Percentiles rank a stretch among this genome's conserved stretches.
phyloP scores from a whole-genome alignment of 2,113 vertebrate genomes.

The Picathartes gymnocephalus region DNA sequence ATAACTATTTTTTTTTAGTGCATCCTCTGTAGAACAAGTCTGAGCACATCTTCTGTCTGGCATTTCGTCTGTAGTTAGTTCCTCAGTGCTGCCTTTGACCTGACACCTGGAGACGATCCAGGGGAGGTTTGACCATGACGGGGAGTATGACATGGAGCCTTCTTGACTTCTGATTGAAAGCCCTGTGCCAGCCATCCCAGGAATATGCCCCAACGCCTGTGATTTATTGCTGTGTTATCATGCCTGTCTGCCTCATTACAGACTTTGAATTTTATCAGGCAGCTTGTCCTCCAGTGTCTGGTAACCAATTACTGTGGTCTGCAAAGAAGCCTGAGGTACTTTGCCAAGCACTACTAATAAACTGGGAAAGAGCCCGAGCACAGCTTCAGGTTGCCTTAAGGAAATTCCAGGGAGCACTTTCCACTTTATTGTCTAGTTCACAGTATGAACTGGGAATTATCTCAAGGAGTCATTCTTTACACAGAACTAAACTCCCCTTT shows the following conservation, averaged over 20 bases:
- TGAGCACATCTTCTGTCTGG: not conserved
- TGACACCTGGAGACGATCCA: not conserved
- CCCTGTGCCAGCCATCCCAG: not conserved
- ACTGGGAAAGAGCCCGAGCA: slow-evolving; percentile 19
- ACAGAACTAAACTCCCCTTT: not conserved
- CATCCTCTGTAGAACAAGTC: not conserved
- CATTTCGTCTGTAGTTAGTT: not conserved
- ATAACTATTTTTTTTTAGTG: not conserved
- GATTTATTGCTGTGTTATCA: slow-evolving; percentile 64
- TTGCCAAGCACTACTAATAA: slow-evolving; percentile 49
- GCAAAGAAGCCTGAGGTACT: slow-evolving; percentile 52
- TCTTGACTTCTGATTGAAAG: slow-evolving; percentile 41
- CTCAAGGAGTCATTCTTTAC: not conserved
- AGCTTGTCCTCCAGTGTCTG: slow-evolving; percentile 38
- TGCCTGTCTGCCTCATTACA: slow-evolving; percentile 48
- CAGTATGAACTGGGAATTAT: slow-evolving; percentile 31
- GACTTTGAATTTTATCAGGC: slow-evolving; percentile 44
- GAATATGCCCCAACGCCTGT: slow-evolving; percentile 25
- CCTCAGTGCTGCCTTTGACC: not conserved
- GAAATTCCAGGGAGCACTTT: slow-evolving; percentile 39
- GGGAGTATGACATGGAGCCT: not conserved
- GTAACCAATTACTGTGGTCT: slow-evolving; percentile 51
- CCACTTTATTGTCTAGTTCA: slow-evolving; percentile 40
- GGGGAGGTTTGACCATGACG: not conserved
- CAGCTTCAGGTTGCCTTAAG: slow-evolving; percentile 38